Conservation (phyloP, 2,888 invertebrate species). For the Hetaerina titia region DNA sequence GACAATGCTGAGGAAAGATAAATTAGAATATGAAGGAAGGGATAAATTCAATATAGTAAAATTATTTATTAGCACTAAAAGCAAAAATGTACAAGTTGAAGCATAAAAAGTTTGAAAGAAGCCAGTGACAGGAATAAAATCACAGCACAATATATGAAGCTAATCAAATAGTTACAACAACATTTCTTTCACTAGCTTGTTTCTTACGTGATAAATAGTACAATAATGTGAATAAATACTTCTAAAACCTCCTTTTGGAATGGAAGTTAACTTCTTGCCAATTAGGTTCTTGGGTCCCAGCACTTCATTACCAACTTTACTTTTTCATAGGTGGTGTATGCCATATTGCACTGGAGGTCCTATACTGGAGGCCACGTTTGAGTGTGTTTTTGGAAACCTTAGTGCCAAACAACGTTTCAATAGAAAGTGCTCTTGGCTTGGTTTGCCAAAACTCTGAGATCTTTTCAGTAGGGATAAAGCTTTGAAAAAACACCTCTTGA, state of each 20-base stretch:
- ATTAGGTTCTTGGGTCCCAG: not conserved
- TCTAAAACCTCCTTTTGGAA: not conserved
- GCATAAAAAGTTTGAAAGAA: not conserved
- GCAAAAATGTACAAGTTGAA: not conserved
- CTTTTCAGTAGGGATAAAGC: not conserved
- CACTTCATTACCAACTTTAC: not conserved
- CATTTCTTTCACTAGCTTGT: not conserved
- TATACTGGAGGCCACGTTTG: conserved; percentile 42
- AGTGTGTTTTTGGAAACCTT: conserved; percentile 39
- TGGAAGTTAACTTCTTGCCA: not conserved
- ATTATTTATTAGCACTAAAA: not conserved
- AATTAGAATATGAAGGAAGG: not conserved
- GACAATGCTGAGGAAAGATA: too few species aligned
- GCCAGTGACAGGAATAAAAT: not conserved
- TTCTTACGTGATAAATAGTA: not conserved
- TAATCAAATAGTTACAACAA: not conserved
- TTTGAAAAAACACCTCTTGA: not conserved
- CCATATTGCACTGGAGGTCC: conserved; percentile 55
- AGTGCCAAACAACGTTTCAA: not conserved
- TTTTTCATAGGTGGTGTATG: not conserved
- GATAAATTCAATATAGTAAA: not conserved
- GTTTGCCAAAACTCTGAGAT: conserved; percentile 2
- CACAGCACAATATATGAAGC: not conserved
- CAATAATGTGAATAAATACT: not conserved
- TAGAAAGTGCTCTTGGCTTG: conserved; percentile 39